Conservation (phyloP, 2,797 vertebrate genomes). For the Pseudochirops corinnae region DNA sequence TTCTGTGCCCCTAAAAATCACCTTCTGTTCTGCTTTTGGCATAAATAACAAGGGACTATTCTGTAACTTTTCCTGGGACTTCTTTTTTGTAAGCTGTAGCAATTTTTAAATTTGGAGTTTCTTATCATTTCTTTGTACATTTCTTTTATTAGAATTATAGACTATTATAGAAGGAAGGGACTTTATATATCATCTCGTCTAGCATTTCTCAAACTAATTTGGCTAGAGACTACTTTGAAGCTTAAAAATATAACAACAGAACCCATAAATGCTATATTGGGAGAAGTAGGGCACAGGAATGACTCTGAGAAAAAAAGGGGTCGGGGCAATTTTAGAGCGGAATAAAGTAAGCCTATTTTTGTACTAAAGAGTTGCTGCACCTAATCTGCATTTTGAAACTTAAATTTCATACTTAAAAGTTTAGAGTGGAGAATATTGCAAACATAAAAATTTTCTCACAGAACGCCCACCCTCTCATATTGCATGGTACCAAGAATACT, state of each 20-base stretch:
- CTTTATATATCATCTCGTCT: slow-evolving; percentile 35
- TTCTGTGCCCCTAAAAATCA: slow-evolving; percentile 15
- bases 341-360: neutral
- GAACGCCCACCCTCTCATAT: neutral
- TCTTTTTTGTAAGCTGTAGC: neutral
- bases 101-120: slow-evolving; percentile 34
- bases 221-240: neutral
- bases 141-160: neutral
- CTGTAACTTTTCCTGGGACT: neutral
- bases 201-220: slow-evolving; percentile 29
- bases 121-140: slow-evolving; percentile 40
- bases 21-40: neutral
- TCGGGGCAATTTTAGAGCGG: neutral
- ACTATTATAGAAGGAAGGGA: slow-evolving; percentile 50
- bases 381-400: neutral
- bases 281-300: slow-evolving; percentile 3
- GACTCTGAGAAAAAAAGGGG: neutral
- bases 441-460: neutral
- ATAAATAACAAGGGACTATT: neutral
- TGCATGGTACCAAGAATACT: neutral
- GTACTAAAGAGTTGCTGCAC: neutral
- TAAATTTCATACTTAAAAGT: neutral
- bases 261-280: neutral
- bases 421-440: neutral
- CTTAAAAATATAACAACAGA: neutral